These are phyloP conservation scores for Lamellibrachia luymesi DNA, from an alignment of 1,140 invertebrate genomes.

Conservation along the genomic window DNA sequence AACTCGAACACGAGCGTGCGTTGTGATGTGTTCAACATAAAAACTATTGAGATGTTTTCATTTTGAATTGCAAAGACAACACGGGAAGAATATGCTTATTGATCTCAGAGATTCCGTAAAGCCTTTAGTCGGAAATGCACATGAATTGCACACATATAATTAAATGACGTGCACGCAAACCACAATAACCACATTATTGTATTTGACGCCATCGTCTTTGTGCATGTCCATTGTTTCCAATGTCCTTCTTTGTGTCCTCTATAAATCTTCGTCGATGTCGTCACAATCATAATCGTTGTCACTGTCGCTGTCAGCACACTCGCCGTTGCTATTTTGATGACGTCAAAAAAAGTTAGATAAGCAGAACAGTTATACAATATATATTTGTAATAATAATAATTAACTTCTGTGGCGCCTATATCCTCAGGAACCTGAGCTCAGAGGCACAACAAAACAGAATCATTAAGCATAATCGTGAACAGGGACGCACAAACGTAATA, in stretches of 20 bases:
- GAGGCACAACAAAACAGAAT: no score
- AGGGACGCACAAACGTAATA: background rate
- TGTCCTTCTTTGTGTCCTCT: background rate
- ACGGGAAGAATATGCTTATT: background rate
- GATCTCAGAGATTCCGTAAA: background rate
- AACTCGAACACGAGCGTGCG: background rate
- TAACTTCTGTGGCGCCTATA: no score
- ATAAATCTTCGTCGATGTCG: background rate
- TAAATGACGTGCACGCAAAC: background rate
- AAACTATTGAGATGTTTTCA: background rate
- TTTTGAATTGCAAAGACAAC: background rate
- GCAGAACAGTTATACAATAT: background rate
- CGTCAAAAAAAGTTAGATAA: no score
- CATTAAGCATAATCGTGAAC: no score
- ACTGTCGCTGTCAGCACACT: background rate
- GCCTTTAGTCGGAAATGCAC: background rate
- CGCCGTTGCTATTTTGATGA: no score
- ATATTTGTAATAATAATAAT: background rate
- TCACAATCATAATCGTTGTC: no score
- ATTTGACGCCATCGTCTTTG: background rate
- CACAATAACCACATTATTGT: background rate
- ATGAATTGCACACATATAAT: background rate
- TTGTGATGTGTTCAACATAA: background rate
- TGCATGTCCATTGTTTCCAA: background rate
- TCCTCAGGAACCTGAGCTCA: no score